Conservation (phyloP, 1,140 invertebrate genomes). For the Drosophila ironensis region DNA sequence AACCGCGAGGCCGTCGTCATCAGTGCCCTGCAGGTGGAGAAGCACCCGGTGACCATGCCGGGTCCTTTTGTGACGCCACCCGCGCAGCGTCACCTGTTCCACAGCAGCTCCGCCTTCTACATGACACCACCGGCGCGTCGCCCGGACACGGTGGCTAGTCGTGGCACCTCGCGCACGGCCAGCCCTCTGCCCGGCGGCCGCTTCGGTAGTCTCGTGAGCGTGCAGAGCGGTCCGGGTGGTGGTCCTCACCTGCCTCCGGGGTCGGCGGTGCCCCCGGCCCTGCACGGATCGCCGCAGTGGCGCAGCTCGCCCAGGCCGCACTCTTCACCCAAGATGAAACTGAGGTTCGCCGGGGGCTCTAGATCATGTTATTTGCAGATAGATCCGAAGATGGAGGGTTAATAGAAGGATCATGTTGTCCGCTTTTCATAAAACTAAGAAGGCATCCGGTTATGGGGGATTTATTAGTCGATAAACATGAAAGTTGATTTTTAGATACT, state of each 20-base stretch:
- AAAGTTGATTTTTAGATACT: too few relatives aligned
- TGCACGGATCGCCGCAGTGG: conserved; percentile 83
- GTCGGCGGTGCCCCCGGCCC: conserved; percentile 62
- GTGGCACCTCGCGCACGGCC: conserved; percentile 82
- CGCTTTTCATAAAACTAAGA: too few relatives aligned
- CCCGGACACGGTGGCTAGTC: conserved; percentile 80
- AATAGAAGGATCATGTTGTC: too few relatives aligned
- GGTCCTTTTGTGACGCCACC: conserved; percentile 89
- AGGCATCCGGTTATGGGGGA: too few relatives aligned
- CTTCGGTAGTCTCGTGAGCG: conserved; percentile 82
- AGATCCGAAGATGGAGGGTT: too few relatives aligned
- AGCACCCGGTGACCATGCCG: conserved; percentile 93
- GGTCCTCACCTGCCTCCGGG: conserved; percentile 9
- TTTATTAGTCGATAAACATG: too few relatives aligned
- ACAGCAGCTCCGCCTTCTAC: conserved; percentile 79
- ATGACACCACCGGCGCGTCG: conserved; percentile 81
- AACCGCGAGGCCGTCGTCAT: conserved; percentile 95
- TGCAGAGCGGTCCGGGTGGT: conserved; percentile 73
- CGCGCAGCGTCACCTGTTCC: conserved; percentile 82
- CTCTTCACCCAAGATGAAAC: conserved; percentile 94
- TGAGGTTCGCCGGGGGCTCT: conserved; percentile 85
- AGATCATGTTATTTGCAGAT: neutral
- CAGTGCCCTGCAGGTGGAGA: conserved; percentile 95
- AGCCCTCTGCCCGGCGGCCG: conserved; percentile 83
- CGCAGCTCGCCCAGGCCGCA: conserved; percentile 86